These are phyloP conservation scores for Tanypteryx hageni DNA, from an alignment of 2,888 invertebrate genomes.

Conservation along the genomic window DNA sequence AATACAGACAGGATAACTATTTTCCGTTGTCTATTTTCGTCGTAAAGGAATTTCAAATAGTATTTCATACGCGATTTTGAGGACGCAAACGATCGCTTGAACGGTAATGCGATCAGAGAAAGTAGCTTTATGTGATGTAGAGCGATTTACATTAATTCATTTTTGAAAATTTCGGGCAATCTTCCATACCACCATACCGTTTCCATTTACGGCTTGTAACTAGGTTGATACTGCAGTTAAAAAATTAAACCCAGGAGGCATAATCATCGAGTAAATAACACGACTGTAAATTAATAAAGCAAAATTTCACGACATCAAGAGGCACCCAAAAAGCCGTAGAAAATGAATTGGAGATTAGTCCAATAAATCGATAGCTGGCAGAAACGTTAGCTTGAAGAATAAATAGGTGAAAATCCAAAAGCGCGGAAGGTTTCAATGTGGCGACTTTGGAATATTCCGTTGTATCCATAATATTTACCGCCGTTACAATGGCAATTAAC, in stretches of 20 bases:
- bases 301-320: neutral
- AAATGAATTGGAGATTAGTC: neutral
- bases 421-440: neutral
- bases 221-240: too few relatives aligned
- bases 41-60: too few relatives aligned
- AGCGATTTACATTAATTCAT: too few relatives aligned
- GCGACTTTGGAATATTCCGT: neutral
- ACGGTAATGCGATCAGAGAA: too few relatives aligned
- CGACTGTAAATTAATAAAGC: neutral
- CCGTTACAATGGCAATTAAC: neutral
- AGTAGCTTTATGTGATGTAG: too few relatives aligned
- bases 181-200: too few relatives aligned
- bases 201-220: too few relatives aligned
- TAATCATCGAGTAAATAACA: neutral
- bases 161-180: too few relatives aligned
- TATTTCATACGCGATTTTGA: too few relatives aligned
- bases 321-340: neutral
- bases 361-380: neutral
- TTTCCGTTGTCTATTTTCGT: too few relatives aligned
- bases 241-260: neutral
- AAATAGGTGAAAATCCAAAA: neutral
- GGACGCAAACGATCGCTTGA: too few relatives aligned
- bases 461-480: neutral
- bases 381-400: neutral
- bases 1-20: too few relatives aligned